Percentiles rank a stretch among this genome's conserved stretches.
Evolutionary conservation across 2,797 vertebrate species (phyloP).

Genomic region (Rhincodon typus): DNA sequence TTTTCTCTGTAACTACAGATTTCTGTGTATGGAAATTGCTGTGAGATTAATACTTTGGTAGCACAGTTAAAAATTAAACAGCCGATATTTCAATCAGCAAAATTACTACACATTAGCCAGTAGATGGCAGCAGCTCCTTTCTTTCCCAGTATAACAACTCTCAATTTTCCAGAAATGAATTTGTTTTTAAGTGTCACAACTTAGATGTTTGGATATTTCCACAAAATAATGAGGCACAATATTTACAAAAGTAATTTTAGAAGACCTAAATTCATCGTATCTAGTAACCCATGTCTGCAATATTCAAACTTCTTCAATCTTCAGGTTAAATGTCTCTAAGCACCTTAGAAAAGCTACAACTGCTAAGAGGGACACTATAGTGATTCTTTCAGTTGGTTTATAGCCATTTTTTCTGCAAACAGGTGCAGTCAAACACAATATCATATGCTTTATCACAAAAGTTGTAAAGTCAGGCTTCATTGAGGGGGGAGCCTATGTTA

Average conservation of each 20-base stretch:
- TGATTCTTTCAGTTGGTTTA: not conserved
- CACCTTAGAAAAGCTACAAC: not conserved
- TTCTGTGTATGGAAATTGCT: not conserved
- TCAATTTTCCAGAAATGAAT: not conserved
- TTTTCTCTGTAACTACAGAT: not conserved
- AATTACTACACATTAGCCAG: not conserved
- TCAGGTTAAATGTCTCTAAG: not conserved
- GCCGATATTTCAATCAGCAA: not conserved
- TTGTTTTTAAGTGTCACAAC: not conserved
- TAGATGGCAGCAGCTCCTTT: slow-evolving; percentile 32
- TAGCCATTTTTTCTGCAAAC: not conserved
- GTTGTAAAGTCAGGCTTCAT: not conserved
- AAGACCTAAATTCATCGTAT: not conserved
- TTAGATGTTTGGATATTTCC: not conserved
- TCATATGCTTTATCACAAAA: not conserved
- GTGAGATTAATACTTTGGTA: not conserved
- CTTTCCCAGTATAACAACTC: not conserved
- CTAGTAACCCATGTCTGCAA: not conserved
- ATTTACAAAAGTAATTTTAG: not conserved
- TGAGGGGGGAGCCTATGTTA: not conserved
- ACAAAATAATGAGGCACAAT: not conserved
- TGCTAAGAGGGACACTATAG: not conserved
- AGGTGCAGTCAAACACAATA: not conserved
- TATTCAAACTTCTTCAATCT: not conserved
- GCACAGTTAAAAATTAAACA: not conserved